Conservation (phyloP, 2,888 invertebrate genomes). For the Ommatoiulus sabulosus region DNA sequence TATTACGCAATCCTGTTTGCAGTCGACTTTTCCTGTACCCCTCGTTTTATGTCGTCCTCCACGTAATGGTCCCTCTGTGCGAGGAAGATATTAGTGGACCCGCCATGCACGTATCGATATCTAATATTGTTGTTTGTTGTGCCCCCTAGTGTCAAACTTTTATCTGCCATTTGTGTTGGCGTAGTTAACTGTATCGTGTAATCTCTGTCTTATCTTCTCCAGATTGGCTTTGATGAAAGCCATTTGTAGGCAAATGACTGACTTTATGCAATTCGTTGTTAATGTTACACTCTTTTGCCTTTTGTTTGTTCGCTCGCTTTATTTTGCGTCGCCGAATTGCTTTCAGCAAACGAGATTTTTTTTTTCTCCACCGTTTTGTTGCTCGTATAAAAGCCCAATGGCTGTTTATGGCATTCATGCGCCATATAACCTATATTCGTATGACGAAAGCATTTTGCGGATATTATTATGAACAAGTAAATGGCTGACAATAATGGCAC, state of each 20-base stretch:
- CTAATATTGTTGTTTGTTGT: conserved; percentile 35
- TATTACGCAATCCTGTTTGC: not conserved
- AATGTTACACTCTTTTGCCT: conserved; percentile 36
- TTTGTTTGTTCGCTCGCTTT: conserved; percentile 40
- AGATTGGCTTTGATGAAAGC: conserved; percentile 43
- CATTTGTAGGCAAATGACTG: conserved; percentile 39
- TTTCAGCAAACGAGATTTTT: conserved; percentile 43
- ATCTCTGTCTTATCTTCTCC: conserved; percentile 39
- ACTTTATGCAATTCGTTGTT: conserved; percentile 40
- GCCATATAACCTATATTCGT: conserved; percentile 43
- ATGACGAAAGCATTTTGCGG: conserved; percentile 43
- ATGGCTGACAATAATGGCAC: conserved; percentile 30
- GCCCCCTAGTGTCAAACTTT: conserved; percentile 40
- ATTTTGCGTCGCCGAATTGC: conserved; percentile 43
- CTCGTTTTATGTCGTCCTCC: not conserved
- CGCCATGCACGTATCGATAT: conserved; percentile 11
- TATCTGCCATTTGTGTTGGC: conserved; percentile 43
- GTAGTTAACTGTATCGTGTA: conserved; percentile 43
- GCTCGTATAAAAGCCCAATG: conserved; percentile 43
- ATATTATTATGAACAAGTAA: conserved; percentile 39
- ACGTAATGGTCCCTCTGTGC: conserved; percentile 1
- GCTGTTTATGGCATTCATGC: conserved; percentile 43
- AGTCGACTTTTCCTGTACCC: not conserved
- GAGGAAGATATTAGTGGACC: conserved; percentile 4
- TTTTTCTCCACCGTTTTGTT: conserved; percentile 21